phyloP scores from a whole-genome alignment of 1,140 invertebrate genomes.

The Camponotus floridanus region DNA sequence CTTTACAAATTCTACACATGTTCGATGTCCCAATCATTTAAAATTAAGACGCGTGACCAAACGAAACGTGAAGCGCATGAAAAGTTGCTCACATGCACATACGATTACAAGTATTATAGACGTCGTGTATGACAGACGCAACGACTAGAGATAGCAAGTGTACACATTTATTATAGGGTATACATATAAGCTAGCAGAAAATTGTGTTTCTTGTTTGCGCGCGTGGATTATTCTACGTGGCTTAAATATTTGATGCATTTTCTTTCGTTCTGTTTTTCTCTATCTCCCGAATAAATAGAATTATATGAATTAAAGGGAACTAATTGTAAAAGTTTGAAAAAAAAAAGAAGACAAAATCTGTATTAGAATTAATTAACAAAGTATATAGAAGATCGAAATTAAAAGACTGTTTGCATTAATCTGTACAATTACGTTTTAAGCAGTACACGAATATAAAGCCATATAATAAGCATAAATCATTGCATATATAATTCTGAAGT shows the following conservation, averaged over 20 bases:
- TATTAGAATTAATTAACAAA: constrained; percentile 16
- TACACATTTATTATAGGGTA: neutral
- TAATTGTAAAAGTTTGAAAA: neutral
- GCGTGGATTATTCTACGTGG: neutral
- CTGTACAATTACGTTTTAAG: neutral
- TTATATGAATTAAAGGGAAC: neutral
- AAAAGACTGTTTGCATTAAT: constrained; percentile 12
- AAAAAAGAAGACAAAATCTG: neutral
- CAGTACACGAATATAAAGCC: neutral
- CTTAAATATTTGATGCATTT: constrained; percentile 11
- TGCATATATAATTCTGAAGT: neutral
- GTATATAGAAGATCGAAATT: neutral
- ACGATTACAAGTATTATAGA: constrained; percentile 25
- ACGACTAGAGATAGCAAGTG: constrained; percentile 52
- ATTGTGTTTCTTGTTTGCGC: constrained; percentile 7
- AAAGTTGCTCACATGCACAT: neutral
- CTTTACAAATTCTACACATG: constrained; percentile 54
- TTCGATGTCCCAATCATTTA: constrained; percentile 62
- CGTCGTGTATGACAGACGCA: constrained; percentile 13
- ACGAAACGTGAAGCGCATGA: constrained; percentile 39
- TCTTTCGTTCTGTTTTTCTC: neutral
- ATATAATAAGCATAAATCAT: neutral
- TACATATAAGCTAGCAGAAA: neutral
- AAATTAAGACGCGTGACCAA: constrained; percentile 65
- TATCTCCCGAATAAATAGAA: constrained; percentile 9